Percentiles rank a stretch among this genome's conserved stretches.
Evolutionary conservation across 2,888 invertebrate genomes (phyloP).

Genomic region (Caenorhabditis auriculariae): DNA sequence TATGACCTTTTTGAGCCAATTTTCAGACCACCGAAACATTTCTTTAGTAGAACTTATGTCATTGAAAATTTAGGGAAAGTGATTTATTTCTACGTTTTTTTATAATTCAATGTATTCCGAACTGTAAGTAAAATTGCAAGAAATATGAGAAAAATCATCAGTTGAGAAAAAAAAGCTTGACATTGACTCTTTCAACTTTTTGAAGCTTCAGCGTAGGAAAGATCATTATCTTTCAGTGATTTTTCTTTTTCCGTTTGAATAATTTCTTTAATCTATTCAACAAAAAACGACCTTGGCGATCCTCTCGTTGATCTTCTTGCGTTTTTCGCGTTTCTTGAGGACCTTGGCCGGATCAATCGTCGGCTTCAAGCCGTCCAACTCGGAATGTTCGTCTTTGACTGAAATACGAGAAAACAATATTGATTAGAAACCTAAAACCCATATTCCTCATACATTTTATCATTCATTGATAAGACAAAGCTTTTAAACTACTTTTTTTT

Average conservation of each 20-base stretch:
- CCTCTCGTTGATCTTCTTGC: slow-evolving; percentile 16
- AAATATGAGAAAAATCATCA: background rate
- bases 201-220: background rate
- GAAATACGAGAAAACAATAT: slow-evolving; percentile 3
- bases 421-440: background rate
- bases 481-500: too few relatives aligned
- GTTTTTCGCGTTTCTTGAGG: slow-evolving; percentile 25
- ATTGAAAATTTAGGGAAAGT: too few relatives aligned
- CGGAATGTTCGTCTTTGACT: slow-evolving; percentile 27
- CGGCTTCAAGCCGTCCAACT: slow-evolving; percentile 43
- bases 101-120: background rate
- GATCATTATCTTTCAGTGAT: too few relatives aligned
- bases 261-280: too few relatives aligned
- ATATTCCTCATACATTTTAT: background rate
- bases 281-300: too few relatives aligned
- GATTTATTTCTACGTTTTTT: background rate
- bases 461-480: too few relatives aligned
- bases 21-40: background rate
- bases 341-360: slow-evolving; percentile 26
- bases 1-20: too few relatives aligned
- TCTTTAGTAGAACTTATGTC: too few relatives aligned
- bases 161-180: background rate
- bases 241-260: too few relatives aligned
- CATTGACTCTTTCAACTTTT: background rate
- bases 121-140: background rate